Percentiles rank a stretch among this genome's conserved stretches.
Conservation (phyloP, 2,888 invertebrate species). For the Lasioglossum leucozonium region DNA sequence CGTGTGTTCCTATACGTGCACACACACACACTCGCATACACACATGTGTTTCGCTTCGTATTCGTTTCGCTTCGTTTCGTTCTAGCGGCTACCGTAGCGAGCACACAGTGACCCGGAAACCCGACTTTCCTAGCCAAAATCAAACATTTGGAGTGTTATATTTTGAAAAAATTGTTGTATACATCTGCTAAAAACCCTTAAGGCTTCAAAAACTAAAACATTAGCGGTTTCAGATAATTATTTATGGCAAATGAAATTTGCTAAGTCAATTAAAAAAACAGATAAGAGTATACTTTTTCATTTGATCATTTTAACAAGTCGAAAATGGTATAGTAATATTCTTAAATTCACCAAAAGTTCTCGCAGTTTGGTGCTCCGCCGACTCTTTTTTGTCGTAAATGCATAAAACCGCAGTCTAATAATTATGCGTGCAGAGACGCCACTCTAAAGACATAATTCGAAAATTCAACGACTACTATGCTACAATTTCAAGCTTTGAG, state of each 20-base stretch:
- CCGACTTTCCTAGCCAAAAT: not conserved
- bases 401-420: too few relatives aligned
- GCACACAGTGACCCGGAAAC: not conserved
- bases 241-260: not conserved
- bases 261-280: not conserved
- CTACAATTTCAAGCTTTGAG: not conserved
- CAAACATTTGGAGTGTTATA: too few relatives aligned
- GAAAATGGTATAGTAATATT: not conserved
- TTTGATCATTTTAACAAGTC: not conserved
- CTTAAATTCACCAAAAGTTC: not conserved
- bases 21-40: not conserved
- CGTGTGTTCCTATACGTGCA: not conserved
- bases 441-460: not conserved
- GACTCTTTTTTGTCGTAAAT: too few relatives aligned
- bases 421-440: too few relatives aligned
- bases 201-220: too few relatives aligned
- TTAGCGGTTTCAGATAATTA: not conserved
- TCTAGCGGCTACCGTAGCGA: conserved; percentile 19
- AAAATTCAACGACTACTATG: too few relatives aligned
- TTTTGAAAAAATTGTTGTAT: not conserved
- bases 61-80: not conserved
- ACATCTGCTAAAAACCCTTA: not conserved
- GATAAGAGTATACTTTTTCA: not conserved
- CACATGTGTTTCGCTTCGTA: not conserved
- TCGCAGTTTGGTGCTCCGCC: too few relatives aligned